Percentiles rank a stretch among this genome's conserved stretches.
Evolutionary conservation across 2,113 vertebrate species (phyloP).

Genomic region (Ctenomys sociabilis): DNA sequence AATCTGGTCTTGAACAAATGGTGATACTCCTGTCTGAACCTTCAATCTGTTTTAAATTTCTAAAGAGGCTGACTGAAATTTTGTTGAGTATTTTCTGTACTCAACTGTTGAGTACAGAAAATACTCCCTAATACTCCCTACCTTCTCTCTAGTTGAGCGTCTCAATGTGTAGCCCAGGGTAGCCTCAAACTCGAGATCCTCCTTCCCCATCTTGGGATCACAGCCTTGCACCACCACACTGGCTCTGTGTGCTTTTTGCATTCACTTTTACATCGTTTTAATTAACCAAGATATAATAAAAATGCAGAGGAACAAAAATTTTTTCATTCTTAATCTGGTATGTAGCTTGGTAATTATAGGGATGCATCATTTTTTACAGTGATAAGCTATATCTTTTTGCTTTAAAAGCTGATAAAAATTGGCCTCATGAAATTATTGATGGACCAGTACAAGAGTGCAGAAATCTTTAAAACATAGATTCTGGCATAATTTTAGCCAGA

Average conservation of each 20-base stretch:
- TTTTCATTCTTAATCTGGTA: not conserved
- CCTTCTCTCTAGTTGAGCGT: not conserved
- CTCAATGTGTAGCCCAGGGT: not conserved
- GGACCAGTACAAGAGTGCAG: not conserved
- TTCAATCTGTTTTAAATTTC: not conserved
- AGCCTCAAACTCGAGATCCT: not conserved
- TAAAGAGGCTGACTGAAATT: not conserved
- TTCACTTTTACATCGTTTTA: constrained; percentile 28
- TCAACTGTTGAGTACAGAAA: no score
- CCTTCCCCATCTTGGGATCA: not conserved
- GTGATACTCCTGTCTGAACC: not conserved
- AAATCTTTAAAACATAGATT: not conserved
- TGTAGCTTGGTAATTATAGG: constrained; percentile 25
- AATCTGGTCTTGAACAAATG: not conserved
- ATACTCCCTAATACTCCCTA: no score
- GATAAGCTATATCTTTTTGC: constrained; percentile 8
- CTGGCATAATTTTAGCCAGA: constrained; percentile 10
- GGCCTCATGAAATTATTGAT: not conserved
- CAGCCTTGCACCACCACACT: not conserved
- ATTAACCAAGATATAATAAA: constrained; percentile 49
- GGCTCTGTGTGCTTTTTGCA: not conserved
- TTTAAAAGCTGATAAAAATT: constrained; percentile 44
- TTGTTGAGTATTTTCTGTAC: not conserved
- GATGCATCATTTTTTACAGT: not conserved
- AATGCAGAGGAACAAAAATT: not conserved